Conservation (phyloP, 1,140 invertebrate genomes). For the Bombus breviceps region DNA sequence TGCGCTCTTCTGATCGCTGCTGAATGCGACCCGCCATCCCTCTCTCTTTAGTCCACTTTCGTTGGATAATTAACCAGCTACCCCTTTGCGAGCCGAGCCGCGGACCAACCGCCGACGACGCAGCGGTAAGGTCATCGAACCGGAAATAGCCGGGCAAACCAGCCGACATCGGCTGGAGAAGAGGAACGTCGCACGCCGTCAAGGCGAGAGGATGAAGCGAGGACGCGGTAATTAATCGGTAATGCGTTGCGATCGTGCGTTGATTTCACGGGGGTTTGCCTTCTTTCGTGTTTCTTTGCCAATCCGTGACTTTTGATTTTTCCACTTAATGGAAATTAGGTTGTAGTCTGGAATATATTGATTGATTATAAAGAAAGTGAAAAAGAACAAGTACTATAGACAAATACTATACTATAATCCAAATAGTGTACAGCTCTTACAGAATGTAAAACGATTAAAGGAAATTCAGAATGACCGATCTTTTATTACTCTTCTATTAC, state of each 20-base stretch:
- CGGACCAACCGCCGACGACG: constrained; percentile 30
- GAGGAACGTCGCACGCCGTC: constrained; percentile 1
- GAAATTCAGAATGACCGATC: neutral
- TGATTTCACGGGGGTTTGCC: neutral
- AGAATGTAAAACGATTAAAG: neutral
- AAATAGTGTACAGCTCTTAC: neutral
- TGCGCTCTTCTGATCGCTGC: constrained; percentile 67
- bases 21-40: constrained; percentile 57
- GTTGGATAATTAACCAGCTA: constrained; percentile 76
- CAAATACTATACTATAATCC: neutral
- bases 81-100: constrained; percentile 38
- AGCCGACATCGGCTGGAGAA: constrained; percentile 16
- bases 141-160: constrained; percentile 50
- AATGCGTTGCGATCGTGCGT: neutral
- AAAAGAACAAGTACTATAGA: neutral
- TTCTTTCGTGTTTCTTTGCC: neutral
- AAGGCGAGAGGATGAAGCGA: constrained; percentile 34
- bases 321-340: neutral
- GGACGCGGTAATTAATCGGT: constrained; percentile 51
- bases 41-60: constrained; percentile 70
- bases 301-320: neutral
- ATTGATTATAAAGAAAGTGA: neutral
- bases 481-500: no score
- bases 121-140: constrained; percentile 56
- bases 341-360: neutral